Conservation (phyloP, 2,113 vertebrate genomes). For the Atlantisia rogersi region DNA sequence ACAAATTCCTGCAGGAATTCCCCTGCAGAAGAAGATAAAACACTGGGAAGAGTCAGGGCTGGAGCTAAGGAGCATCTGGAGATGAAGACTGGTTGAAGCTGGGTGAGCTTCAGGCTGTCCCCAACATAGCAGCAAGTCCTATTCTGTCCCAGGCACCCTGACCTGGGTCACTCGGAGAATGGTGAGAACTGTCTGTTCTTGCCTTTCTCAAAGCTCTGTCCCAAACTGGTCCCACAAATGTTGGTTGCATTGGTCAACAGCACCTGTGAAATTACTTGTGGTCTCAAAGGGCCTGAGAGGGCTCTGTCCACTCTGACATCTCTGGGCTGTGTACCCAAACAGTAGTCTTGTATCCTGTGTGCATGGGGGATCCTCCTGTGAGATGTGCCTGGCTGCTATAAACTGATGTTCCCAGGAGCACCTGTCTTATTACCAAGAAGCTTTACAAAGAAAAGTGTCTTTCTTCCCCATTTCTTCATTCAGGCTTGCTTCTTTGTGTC, state of each 20-base stretch:
- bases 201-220: background rate
- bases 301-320: background rate
- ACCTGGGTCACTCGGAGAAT: background rate
- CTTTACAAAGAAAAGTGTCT: background rate
- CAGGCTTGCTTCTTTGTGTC: background rate
- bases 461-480: background rate
- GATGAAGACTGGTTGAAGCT: background rate
- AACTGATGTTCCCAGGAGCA: background rate
- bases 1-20: background rate
- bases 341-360: background rate
- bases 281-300: background rate
- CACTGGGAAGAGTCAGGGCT: background rate
- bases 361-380: background rate
- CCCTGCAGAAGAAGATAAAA: background rate
- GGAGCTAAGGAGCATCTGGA: background rate
- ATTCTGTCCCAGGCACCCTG: rapidly evolving
- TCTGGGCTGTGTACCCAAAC: background rate
- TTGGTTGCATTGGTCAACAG: background rate
- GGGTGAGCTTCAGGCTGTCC: background rate
- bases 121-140: background rate
- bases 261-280: background rate
- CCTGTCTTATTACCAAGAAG: background rate
- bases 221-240: background rate
- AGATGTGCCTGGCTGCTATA: rapidly evolving
- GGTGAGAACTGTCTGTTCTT: background rate